Base-by-base conservation (phyloP, 2,797 vertebrate species). In the Hippopotamyrus pictus region DNA sequence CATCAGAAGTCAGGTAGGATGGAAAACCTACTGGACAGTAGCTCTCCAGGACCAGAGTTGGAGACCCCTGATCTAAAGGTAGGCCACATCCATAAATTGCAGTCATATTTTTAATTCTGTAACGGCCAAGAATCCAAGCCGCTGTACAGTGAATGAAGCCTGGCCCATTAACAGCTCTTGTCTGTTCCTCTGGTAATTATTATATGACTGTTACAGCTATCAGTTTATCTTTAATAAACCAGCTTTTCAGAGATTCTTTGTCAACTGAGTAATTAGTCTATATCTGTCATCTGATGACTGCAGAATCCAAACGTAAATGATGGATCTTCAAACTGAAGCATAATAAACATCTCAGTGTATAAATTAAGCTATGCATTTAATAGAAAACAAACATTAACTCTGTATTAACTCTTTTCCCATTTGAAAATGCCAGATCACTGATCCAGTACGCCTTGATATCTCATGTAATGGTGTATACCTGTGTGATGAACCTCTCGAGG, bases 181-280 rank as follows among this genome's bases (percentile, higher is more conserved):
- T 85, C 22, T 1, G n/a, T 51, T 14, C 11, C 3, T 48, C 48
- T 51, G 22, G 44, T 46, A 51, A 83, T 51, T 57, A 73, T 37
- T 73, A 73, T 44, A 44, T 22, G 48, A 54, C 51, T 37, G 51
- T 11, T 86, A 86, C 0, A 90, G 91, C 93, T 92, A 94, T 91
- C 88, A 14, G 25, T 59, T 19, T 44, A 92, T 91, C 91, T 93
- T 91, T 91, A 93, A 92, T 91, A 90, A 92, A 89, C 85, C 25
- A 88, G 89, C 69, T 51, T 88, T 93, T 93, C 86, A 85, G 19
- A 46, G 69, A 82, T 83, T 90, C 50, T 89, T 89, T 82, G 8
- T 12, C 33, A 73, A 73, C 46, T 62, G 54, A 50, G 89, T 92
- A 92, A 87, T 92, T 9, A 44, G 89, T 90, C 90, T 88, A 46